These are phyloP conservation scores for Cepaea nemoralis DNA, from an alignment of 1,140 invertebrate species.

Conservation along the genomic window DNA sequence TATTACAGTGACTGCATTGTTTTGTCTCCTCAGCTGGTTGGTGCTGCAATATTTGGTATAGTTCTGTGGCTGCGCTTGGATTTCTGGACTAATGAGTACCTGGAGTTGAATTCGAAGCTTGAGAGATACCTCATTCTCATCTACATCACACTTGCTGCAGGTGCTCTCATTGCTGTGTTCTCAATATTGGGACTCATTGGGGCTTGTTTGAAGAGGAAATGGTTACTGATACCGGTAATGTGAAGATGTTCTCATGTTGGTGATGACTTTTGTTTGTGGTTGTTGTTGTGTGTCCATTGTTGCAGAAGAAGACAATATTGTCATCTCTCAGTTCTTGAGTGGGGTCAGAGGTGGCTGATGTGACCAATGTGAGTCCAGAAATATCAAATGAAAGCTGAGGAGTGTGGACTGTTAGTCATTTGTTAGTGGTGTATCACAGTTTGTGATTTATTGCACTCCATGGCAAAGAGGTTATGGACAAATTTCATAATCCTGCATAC, in stretches of 20 bases:
- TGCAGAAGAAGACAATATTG: too few species aligned
- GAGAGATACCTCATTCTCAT: slow-evolving; percentile 44
- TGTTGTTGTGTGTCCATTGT: too few species aligned
- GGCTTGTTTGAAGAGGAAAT: slow-evolving; percentile 33
- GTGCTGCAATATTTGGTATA: slow-evolving; percentile 49
- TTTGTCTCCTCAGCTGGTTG: slow-evolving; percentile 42
- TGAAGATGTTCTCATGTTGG: background rate
- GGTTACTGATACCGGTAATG: slow-evolving; percentile 45
- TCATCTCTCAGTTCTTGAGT: too few species aligned
- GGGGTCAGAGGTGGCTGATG: too few species aligned
- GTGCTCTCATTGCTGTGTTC: slow-evolving; percentile 41
- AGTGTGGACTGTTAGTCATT: too few species aligned
- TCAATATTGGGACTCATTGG: slow-evolving; percentile 45
- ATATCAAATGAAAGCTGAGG: too few species aligned
- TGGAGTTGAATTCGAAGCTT: slow-evolving; percentile 37
- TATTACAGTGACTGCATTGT: background rate
- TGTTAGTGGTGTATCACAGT: too few species aligned
- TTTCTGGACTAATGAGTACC: slow-evolving; percentile 48
- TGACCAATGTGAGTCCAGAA: too few species aligned
- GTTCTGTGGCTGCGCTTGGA: slow-evolving; percentile 47
- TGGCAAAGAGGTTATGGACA: too few species aligned
- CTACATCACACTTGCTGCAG: slow-evolving; percentile 43
- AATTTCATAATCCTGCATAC: too few species aligned
- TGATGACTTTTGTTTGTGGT: too few species aligned
- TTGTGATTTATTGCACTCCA: too few species aligned